Conservation (phyloP, 2,113 vertebrate species). For the Mastomys coucha region DNA sequence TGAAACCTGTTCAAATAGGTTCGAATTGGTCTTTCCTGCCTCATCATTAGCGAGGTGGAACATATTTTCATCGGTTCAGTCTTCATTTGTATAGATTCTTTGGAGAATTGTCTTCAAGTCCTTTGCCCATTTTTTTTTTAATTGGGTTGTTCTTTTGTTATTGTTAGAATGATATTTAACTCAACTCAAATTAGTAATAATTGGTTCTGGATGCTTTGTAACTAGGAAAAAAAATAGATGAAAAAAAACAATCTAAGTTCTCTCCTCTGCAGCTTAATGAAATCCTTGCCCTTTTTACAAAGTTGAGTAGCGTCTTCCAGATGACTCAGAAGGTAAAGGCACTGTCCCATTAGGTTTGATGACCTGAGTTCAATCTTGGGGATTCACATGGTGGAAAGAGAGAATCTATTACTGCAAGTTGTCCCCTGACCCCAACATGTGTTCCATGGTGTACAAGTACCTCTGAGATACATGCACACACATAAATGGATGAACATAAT, state of each 20-base stretch:
- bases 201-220: conserved; percentile 17
- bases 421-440: neutral
- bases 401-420: neutral
- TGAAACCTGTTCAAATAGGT: neutral
- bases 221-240: neutral
- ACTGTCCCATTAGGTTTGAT: neutral
- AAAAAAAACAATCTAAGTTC: neutral
- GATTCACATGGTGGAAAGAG: neutral
- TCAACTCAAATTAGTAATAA: conserved; percentile 6
- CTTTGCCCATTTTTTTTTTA: conserved; percentile 10
- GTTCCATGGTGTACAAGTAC: neutral
- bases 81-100: neutral
- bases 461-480: neutral
- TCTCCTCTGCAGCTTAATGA: neutral
- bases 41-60: neutral
- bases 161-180: conserved; percentile 31
- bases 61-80: neutral
- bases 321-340: neutral
- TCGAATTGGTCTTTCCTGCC: neutral
- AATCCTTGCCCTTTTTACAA: neutral
- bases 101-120: neutral
- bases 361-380: neutral
- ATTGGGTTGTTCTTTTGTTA: conserved; percentile 44
- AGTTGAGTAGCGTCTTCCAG: neutral
- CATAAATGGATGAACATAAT: neutral